These are phyloP conservation scores for Planiliza haematocheilus DNA, from an alignment of 2,113 vertebrate genomes.

Conservation along the genomic window DNA sequence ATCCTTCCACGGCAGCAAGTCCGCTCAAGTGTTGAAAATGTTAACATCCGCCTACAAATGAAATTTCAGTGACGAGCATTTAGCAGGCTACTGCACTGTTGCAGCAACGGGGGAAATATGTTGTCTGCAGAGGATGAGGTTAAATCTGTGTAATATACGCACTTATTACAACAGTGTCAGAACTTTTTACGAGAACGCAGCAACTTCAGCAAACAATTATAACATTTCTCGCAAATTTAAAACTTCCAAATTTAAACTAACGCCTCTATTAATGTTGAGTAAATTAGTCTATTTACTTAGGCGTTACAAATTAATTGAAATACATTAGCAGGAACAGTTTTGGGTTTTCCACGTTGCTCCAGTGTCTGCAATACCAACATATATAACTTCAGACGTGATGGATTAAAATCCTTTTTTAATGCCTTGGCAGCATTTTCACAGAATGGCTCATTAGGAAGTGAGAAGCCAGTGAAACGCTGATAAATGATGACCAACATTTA, in stretches of 20 bases:
- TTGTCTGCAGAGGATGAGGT: neutral
- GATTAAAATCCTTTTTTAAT: neutral
- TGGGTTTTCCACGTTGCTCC: neutral
- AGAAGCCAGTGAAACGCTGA: neutral
- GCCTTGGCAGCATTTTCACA: neutral
- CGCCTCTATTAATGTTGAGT: neutral
- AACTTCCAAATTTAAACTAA: neutral
- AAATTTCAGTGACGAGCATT: neutral
- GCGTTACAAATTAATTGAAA: no score
- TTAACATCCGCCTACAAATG: neutral
- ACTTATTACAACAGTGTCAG: neutral
- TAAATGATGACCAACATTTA: neutral
- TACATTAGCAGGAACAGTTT: neutral
- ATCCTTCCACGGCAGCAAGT: slow-evolving; percentile 35
- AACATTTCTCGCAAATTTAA: neutral
- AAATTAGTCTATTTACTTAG: neutral
- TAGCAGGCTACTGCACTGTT: neutral
- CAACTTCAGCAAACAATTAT: neutral
- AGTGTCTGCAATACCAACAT: neutral
- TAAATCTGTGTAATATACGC: neutral
- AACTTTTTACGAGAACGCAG: neutral
- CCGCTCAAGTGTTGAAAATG: slow-evolving; percentile 15
- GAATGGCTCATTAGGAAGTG: neutral
- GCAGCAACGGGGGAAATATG: no score
- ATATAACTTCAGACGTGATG: neutral